Conservation (phyloP, 53 echinoderm and acorn worm species). For the Stichopus horrens region DNA sequence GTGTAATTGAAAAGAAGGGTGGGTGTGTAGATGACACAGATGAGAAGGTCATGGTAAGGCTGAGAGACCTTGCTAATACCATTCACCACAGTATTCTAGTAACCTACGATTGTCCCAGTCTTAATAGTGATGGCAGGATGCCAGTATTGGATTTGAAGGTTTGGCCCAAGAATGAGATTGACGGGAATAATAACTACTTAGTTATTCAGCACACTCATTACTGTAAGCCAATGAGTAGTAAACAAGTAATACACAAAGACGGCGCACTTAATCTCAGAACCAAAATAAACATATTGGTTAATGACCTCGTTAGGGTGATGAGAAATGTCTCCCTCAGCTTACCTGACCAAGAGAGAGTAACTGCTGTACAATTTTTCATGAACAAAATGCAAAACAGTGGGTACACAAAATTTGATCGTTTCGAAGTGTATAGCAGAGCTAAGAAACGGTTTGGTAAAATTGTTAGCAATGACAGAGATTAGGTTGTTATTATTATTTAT, state of each 20-base stretch:
- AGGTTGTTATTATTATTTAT: too few relatives aligned
- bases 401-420: background rate
- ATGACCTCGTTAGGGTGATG: conserved; percentile 16
- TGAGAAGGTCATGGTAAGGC: background rate
- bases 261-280: background rate
- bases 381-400: conserved; percentile 17
- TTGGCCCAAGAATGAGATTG: background rate
- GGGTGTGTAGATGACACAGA: background rate
- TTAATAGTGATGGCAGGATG: conserved; percentile 5
- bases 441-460: conserved; percentile 8
- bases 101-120: background rate
- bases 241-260: conserved; percentile 8
- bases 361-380: background rate
- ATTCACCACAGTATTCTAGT: background rate
- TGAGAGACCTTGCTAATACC: background rate
- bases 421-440: conserved; percentile 17
- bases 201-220: conserved; percentile 5
- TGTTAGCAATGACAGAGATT: background rate
- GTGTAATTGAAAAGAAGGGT: background rate
- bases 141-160: conserved; percentile 5
- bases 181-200: background rate
- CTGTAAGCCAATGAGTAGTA: background rate
- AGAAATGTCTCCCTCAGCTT: conserved; percentile 8
- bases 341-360: conserved; percentile 2
- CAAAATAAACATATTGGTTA: background rate